Percentiles rank a stretch among this genome's conserved stretches.
phyloP scores from a whole-genome alignment of 2,113 vertebrate genomes.

The Montifringilla adamsi region DNA sequence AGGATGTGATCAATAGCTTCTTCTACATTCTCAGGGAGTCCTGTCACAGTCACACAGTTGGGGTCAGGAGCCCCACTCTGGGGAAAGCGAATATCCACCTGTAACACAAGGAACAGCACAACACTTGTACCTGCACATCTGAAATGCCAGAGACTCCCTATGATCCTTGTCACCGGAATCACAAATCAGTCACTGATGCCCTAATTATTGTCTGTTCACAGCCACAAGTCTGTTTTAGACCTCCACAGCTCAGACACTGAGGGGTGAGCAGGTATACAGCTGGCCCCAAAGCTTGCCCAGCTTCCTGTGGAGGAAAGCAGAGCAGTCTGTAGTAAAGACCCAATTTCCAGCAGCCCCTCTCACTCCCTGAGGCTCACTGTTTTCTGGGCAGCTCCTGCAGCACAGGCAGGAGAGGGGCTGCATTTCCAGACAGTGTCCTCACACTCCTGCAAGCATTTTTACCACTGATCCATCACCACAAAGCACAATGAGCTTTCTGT shows the following conservation, averaged over 20 bases:
- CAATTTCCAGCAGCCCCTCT: not conserved
- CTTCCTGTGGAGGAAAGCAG: not conserved
- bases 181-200: not conserved
- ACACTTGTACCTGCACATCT: not conserved
- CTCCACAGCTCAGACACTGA: not conserved
- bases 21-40: conserved; percentile 94
- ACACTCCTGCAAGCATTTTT: not conserved
- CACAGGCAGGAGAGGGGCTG: not conserved
- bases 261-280: not conserved
- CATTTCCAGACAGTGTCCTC: not conserved
- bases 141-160: not conserved
- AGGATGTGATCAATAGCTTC: conserved; percentile 97
- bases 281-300: not conserved
- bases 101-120: not conserved
- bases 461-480: not conserved
- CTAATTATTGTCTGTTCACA: not conserved
- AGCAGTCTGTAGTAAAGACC: not conserved
- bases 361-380: not conserved
- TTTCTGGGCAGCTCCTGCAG: not conserved
- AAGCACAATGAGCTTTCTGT: not conserved
- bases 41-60: conserved; percentile 91
- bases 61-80: conserved; percentile 92
- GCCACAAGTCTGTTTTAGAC: not conserved
- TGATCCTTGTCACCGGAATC: rapidly evolving
- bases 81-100: conserved; percentile 98